Percentiles rank a stretch among this genome's conserved stretches.
Evolutionary conservation across 2,797 vertebrate genomes (phyloP).

Genomic region (Sylvia borin): DNA sequence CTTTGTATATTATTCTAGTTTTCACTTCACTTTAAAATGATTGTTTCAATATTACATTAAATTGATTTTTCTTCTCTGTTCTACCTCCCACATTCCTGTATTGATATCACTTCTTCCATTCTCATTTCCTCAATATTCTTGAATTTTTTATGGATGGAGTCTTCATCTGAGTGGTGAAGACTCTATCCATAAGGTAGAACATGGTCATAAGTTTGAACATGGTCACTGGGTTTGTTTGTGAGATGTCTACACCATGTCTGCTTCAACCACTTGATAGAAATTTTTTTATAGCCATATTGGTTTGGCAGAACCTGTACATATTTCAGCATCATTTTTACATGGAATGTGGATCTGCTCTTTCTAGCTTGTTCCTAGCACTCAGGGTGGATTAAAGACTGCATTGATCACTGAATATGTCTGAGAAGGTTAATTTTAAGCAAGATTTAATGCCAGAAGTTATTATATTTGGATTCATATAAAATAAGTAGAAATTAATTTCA

Average conservation of each 20-base stretch:
- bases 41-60: neutral
- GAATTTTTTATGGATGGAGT: neutral
- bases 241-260: slow-evolving; percentile 51
- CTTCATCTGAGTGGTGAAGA: slow-evolving; percentile 18
- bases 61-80: neutral
- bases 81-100: neutral
- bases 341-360: slow-evolving; percentile 31
- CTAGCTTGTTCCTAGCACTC: slow-evolving; percentile 9
- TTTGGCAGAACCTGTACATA: slow-evolving; percentile 13
- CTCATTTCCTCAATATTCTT: slow-evolving; percentile 23
- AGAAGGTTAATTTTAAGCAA: neutral
- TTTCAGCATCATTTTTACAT: slow-evolving; percentile 28
- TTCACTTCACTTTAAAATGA: slow-evolving; percentile 4
- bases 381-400: neutral
- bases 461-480: slow-evolving; percentile 25
- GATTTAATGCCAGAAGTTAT: neutral
- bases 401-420: neutral
- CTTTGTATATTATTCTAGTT: slow-evolving; percentile 6
- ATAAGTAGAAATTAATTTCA: slow-evolving; percentile 31
- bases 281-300: slow-evolving; percentile 17
- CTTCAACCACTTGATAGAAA: slow-evolving; percentile 24
- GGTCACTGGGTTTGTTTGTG: slow-evolving; percentile 41
- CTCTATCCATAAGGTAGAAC: too few species aligned
- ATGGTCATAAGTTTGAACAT: slow-evolving; percentile 36
- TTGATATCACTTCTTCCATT: slow-evolving; percentile 1